A percentile compares a stretch with the other conserved stretches of the same genome.
Conservation (phyloP, 2,797 vertebrate species). For the Scarus forsteni region DNA sequence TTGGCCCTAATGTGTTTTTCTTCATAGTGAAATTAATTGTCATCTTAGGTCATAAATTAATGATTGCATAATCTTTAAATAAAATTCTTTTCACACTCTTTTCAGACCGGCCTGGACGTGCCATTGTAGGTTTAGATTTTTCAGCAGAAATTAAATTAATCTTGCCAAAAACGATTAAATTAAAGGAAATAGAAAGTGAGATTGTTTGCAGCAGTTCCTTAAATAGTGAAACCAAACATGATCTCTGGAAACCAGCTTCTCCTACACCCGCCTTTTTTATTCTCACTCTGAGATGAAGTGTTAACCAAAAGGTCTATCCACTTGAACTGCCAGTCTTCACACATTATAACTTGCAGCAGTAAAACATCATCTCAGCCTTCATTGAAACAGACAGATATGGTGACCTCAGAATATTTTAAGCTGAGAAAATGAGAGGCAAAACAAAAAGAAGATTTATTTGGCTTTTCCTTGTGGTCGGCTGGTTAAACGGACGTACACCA, state of each 20-base stretch:
- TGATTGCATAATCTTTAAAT: too few relatives aligned
- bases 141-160: background rate
- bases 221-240: constrained; percentile 23
- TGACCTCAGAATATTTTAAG: constrained; percentile 33
- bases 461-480: background rate
- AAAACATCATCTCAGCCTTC: constrained; percentile 17
- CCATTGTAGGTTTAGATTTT: background rate
- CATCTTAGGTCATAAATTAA: too few relatives aligned
- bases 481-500: constrained; percentile 23
- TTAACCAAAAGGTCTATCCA: constrained; percentile 11
- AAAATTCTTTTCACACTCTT: too few relatives aligned
- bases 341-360: constrained; percentile 20
- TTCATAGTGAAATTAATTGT: too few relatives aligned
- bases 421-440: constrained; percentile 26
- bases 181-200: background rate
- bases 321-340: constrained; percentile 40
- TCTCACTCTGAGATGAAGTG: constrained; percentile 38
- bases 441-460: constrained; percentile 23
- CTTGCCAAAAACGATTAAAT: background rate
- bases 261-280: constrained; percentile 16
- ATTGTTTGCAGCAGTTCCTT: background rate
- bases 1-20: too few relatives aligned
- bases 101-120: too few relatives aligned
- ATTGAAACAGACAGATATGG: constrained; percentile 29
- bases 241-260: constrained; percentile 11